These are phyloP conservation scores for Glyptemys insculpta DNA, from an alignment of 2,797 vertebrate species.

Conservation along the genomic window DNA sequence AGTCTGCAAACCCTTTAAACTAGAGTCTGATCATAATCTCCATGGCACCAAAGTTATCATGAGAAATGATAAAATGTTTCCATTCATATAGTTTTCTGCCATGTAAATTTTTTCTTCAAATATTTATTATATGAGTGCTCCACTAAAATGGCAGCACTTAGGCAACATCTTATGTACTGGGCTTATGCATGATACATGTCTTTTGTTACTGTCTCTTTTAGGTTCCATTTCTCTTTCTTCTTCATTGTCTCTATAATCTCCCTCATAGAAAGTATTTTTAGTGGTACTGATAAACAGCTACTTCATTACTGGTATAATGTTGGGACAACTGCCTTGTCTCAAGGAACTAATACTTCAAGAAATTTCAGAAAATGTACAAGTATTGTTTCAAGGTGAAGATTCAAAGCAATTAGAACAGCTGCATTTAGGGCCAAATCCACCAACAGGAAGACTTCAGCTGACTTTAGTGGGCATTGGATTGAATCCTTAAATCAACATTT, in stretches of 20 bases:
- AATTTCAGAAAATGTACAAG: not conserved
- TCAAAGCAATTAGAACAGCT: not conserved
- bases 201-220: constrained; percentile 23
- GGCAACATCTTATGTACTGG: not conserved
- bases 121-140: constrained; percentile 32
- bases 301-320: not conserved
- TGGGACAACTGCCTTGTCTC: not conserved
- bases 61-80: constrained; percentile 38
- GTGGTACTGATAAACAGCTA: constrained; percentile 2
- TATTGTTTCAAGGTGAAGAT: not conserved
- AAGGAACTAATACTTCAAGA: not conserved
- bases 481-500: not conserved
- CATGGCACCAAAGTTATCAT: constrained; percentile 29
- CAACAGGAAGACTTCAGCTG: constrained; percentile 20
- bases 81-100: constrained; percentile 49
- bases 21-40: constrained; percentile 51
- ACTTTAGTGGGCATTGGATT: not conserved
- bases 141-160: not conserved
- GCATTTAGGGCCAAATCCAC: not conserved
- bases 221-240: constrained; percentile 12
- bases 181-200: not conserved
- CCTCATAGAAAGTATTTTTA: not conserved
- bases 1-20: constrained; percentile 61
- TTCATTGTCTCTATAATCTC: not conserved
- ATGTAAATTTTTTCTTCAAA: constrained; percentile 23